Percentiles rank a stretch among this genome's conserved stretches.
phyloP scores from a whole-genome alignment of 2,113 vertebrate genomes.

The Anarrhichthys ocellatus region DNA sequence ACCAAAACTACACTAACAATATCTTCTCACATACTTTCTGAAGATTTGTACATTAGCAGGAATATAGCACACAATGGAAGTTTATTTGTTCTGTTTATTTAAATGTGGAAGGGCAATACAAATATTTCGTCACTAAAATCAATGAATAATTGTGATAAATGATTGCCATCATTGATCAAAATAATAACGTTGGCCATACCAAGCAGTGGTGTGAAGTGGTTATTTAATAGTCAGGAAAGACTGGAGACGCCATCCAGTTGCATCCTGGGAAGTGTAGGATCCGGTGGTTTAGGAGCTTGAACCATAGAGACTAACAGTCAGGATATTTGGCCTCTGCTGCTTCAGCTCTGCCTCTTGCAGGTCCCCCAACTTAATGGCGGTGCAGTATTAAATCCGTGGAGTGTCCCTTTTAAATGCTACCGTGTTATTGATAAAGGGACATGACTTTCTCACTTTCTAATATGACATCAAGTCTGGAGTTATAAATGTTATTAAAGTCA shows the following conservation, averaged over 20 bases:
- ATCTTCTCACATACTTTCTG: not conserved
- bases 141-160: no score
- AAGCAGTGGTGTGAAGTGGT: not conserved
- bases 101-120: not conserved
- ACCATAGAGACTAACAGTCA: not conserved
- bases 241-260: not conserved
- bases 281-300: not conserved
- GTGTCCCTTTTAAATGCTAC: constrained; percentile 27
- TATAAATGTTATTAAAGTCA: no score
- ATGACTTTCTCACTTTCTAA: not conserved
- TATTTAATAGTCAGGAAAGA: not conserved
- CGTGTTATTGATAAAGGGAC: constrained; percentile 39
- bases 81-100: not conserved
- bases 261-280: not conserved
- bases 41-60: not conserved
- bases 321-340: not conserved
- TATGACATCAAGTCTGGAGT: no score
- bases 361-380: not conserved
- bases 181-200: not conserved
- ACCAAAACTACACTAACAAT: not conserved
- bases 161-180: no score
- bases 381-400: not conserved
- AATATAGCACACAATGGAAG: not conserved
- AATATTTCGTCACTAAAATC: not conserved
- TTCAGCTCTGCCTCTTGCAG: not conserved